Evolutionary conservation across 2,797 vertebrate genomes (phyloP).

Genomic region (Orientallactaga sibirica): DNA sequence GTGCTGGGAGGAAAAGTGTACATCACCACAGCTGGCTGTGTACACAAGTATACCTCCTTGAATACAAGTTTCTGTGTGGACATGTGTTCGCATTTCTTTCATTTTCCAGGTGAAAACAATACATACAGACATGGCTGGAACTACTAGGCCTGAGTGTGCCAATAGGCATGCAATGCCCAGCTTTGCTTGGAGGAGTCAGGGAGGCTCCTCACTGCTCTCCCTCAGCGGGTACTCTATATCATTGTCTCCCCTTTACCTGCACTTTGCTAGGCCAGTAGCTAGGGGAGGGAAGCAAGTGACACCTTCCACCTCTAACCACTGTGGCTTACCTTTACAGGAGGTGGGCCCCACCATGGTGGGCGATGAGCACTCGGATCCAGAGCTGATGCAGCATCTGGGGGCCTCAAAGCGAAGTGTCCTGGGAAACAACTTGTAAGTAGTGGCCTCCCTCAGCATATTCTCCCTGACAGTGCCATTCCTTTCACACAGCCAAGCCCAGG

Average conservation of each 20-base stretch:
- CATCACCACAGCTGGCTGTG: too few relatives aligned
- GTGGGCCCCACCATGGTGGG: conserved; percentile 97
- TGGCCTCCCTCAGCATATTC: not conserved
- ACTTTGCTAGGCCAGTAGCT: not conserved
- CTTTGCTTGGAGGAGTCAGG: not conserved
- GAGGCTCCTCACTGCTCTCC: not conserved
- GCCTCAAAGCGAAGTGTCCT: conserved; percentile 93
- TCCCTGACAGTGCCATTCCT: not conserved
- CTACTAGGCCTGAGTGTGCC: not conserved
- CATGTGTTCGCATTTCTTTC: not conserved
- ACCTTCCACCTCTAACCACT: not conserved
- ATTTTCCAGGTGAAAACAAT: not conserved
- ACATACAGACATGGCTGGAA: not conserved
- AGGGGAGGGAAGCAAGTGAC: not conserved
- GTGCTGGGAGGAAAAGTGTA: too few relatives aligned
- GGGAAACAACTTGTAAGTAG: conserved; percentile 98
- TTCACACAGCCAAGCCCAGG: not conserved
- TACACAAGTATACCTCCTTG: not conserved
- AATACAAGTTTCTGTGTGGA: not conserved
- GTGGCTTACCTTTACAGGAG: conserved; percentile 90
- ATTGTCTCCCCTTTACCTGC: not conserved
- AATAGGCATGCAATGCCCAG: not conserved
- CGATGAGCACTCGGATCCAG: conserved; percentile 94
- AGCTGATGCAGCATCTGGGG: conserved; percentile 94
- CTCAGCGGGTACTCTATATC: not conserved